Percentiles rank a stretch among this genome's conserved stretches.
phyloP scores from a whole-genome alignment of 1,140 invertebrate species.

The Oncopodura yosiiana region DNA sequence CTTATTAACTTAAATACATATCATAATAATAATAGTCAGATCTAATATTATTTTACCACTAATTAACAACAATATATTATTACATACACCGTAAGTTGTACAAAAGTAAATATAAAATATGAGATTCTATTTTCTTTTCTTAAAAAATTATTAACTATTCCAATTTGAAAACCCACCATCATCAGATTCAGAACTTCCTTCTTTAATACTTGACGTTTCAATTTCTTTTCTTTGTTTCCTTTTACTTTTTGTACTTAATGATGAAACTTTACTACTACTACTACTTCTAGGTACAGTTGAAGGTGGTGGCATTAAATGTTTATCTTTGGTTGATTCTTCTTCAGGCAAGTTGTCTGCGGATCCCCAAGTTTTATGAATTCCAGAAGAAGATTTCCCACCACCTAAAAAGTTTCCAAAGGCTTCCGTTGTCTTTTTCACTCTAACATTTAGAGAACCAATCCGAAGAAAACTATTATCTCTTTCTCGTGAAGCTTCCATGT shows the following conservation, averaged over 20 bases:
- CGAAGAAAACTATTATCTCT: conserved; percentile 76
- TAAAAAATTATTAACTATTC: no score
- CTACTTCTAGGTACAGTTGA: conserved; percentile 1
- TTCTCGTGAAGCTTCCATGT: conserved; percentile 45
- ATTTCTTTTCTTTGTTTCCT: conserved; percentile 38
- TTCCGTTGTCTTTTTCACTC: conserved; percentile 70
- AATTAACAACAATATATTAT: no score
- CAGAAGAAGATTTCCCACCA: conserved; percentile 27
- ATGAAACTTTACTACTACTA: neutral
- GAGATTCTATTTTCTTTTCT: no score
- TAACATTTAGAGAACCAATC: conserved; percentile 80
- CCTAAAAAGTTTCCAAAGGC: conserved; percentile 30
- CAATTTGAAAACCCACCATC: conserved; percentile 67
- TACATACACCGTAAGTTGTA: no score
- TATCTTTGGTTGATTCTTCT: conserved; percentile 40
- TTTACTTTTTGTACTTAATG: conserved; percentile 32
- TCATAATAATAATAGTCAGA: no score
- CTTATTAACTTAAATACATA: no score
- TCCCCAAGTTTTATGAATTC: conserved; percentile 65
- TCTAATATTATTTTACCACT: no score
- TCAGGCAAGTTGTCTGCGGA: conserved; percentile 66
- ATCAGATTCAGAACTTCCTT: conserved; percentile 50
- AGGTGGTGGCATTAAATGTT: conserved; percentile 33
- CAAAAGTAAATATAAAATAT: no score
- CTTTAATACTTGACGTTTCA: conserved; percentile 22